Conservation (phyloP, 2,888 invertebrate genomes). For the Apantesis nais region DNA sequence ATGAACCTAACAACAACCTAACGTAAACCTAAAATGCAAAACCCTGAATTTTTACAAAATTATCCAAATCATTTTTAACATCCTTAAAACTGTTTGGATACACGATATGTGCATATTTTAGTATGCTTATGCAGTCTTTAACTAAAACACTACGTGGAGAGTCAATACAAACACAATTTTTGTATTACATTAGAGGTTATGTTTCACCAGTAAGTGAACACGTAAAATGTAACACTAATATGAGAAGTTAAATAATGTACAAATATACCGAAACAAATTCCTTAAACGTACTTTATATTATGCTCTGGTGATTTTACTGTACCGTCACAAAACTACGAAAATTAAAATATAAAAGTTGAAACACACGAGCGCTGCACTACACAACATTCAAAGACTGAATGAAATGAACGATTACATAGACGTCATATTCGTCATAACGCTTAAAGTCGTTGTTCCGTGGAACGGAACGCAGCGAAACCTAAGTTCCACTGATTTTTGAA, state of each 20-base stretch:
- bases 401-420: neutral
- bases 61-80: neutral
- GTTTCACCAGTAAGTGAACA: neutral
- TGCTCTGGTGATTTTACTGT: neutral
- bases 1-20: no score
- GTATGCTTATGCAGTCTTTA: neutral
- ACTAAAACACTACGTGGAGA: neutral
- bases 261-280: conserved; percentile 6
- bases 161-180: neutral
- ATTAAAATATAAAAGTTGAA: no score
- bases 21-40: neutral
- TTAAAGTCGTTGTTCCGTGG: neutral
- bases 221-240: neutral
- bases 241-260: neutral
- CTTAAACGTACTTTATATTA: neutral
- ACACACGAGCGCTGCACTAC: no score
- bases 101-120: neutral
- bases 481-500: neutral
- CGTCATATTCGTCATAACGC: no score
- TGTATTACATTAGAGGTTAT: conserved; percentile 37
- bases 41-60: neutral
- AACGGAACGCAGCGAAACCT: neutral
- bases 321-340: neutral
- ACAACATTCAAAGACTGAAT: conserved; percentile 9
- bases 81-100: neutral